Conservation (phyloP, 2,888 invertebrate genomes). For the Sipunculus nudus region DNA sequence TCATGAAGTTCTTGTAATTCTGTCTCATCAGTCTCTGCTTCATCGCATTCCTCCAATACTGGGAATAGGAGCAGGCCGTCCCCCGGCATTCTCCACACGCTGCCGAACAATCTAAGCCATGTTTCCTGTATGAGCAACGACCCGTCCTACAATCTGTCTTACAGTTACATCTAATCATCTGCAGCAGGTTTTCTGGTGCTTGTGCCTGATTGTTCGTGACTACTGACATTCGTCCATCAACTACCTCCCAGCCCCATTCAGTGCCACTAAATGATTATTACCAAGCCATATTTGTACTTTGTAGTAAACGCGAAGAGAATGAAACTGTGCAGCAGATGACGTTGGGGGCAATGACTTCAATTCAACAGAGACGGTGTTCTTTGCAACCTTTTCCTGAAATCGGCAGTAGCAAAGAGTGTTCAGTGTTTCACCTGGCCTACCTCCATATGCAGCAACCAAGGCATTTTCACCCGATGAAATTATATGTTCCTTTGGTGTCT, state of each 20-base stretch:
- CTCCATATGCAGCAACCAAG: not conserved
- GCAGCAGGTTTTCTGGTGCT: not conserved
- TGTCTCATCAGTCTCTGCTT: too few species aligned
- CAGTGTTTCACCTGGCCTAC: not conserved
- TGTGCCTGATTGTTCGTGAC: not conserved
- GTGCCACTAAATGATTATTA: not conserved
- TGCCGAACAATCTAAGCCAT: too few species aligned
- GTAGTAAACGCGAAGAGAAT: not conserved
- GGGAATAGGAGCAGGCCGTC: too few species aligned
- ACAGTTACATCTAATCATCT: not conserved
- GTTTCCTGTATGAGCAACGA: not conserved
- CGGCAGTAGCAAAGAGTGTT: not conserved
- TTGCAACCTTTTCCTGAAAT: conserved; percentile 1
- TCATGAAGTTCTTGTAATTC: too few species aligned
- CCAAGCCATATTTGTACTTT: conserved; percentile 1
- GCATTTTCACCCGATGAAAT: not conserved
- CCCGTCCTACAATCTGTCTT: not conserved
- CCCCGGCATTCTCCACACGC: too few species aligned
- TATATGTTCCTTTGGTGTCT: not conserved
- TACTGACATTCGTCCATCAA: not conserved
- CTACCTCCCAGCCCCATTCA: not conserved
- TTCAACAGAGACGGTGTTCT: not conserved
- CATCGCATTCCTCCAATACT: too few species aligned
- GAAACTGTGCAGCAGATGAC: not conserved
- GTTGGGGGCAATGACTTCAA: not conserved